phyloP scores from a whole-genome alignment of 2,797 vertebrate genomes.

The Petrocephalus sullivani region DNA sequence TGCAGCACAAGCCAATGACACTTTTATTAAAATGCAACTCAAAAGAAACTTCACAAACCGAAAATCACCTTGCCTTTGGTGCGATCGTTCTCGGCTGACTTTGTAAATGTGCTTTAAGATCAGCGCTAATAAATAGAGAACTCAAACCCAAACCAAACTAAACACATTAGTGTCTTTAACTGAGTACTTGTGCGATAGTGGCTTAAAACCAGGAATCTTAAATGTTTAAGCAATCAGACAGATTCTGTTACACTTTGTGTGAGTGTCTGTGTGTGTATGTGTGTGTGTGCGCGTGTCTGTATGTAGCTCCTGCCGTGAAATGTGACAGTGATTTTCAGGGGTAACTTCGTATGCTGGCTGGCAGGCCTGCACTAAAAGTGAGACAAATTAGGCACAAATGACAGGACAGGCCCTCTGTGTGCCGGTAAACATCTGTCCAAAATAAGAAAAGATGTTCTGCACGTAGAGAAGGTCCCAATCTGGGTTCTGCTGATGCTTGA shows the following conservation, averaged over 20 bases:
- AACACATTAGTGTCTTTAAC: neutral
- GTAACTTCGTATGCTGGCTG: neutral
- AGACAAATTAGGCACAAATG: conserved; percentile 6
- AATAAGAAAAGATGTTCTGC: neutral
- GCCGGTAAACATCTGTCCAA: neutral
- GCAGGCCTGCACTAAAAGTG: neutral
- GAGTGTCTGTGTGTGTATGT: neutral
- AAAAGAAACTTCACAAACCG: neutral
- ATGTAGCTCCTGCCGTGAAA: neutral
- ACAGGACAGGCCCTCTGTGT: neutral
- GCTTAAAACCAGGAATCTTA: neutral
- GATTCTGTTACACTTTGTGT: neutral
- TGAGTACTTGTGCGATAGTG: neutral
- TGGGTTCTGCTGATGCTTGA: neutral
- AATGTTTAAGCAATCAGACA: too few relatives aligned
- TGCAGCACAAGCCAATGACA: neutral
- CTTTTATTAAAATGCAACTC: neutral
- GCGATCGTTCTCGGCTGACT: neutral
- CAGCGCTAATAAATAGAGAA: neutral
- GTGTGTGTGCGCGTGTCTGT: neutral
- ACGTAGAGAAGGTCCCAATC: neutral
- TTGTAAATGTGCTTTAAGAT: neutral
- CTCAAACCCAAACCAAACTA: neutral
- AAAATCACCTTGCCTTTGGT: neutral
- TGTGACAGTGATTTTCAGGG: neutral